A percentile compares a stretch with the other conserved stretches of the same genome.
Evolutionary conservation across 2,113 vertebrate genomes (phyloP).

Genomic region (Lepidothrix coronata): DNA sequence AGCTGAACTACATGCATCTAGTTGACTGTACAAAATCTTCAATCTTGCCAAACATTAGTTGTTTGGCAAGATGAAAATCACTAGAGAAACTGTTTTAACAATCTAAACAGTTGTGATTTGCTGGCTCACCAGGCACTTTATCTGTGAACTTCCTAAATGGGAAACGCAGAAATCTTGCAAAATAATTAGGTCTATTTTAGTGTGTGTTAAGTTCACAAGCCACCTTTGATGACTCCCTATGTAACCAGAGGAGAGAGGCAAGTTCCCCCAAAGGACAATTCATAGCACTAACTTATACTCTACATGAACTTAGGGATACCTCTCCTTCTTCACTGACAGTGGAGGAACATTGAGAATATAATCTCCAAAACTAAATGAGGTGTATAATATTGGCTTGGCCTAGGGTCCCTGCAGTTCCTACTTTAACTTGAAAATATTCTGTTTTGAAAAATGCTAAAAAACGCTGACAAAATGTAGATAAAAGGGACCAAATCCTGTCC

Average conservation of each 20-base stretch:
- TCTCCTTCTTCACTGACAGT: not conserved
- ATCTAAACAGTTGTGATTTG: not conserved
- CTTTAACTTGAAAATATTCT: not conserved
- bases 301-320: not conserved
- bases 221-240: not conserved
- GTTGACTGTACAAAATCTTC: not conserved
- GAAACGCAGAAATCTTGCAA: not conserved
- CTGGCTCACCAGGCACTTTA: not conserved
- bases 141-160: constrained; percentile 21
- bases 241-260: not conserved
- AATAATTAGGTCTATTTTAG: not conserved
- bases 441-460: not conserved
- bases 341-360: not conserved
- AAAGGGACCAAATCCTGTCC: not conserved
- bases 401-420: not conserved
- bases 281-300: not conserved
- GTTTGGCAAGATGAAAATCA: not conserved
- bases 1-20: not conserved
- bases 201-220: not conserved
- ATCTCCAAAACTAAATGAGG: not conserved
- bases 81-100: not conserved
- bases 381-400: not conserved
- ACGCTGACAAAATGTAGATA: not conserved
- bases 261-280: not conserved
- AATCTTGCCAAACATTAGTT: not conserved